Evolutionary conservation across 1,140 invertebrate genomes (phyloP).

Genomic region (Periplaneta americana): DNA sequence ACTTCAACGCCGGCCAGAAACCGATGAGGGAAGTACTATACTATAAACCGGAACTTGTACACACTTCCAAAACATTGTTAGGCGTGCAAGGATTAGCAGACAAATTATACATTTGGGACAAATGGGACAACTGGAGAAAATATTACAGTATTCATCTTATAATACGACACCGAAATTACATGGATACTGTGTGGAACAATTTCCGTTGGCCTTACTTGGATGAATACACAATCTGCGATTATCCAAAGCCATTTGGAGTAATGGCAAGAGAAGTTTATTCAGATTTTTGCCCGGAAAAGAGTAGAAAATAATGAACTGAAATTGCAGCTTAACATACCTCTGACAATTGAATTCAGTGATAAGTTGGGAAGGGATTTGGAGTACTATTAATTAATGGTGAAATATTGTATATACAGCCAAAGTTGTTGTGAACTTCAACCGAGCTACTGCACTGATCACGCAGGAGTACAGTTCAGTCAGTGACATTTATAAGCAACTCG

Average conservation of each 20-base stretch:
- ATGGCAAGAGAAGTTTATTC: slow-evolving; percentile 17
- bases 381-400: too few species aligned
- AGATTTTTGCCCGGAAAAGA: not conserved
- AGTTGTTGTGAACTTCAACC: too few species aligned
- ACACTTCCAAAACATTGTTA: not conserved
- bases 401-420: too few species aligned
- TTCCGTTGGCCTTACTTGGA: not conserved
- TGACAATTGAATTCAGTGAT: too few species aligned
- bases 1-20: not conserved
- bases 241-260: slow-evolving; percentile 14
- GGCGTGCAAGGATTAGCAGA: not conserved
- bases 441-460: too few species aligned
- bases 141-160: not conserved
- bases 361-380: too few species aligned
- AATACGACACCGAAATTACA: not conserved
- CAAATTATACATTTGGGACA: not conserved
- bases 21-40: not conserved
- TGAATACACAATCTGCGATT: slow-evolving; percentile 13
- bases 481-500: too few species aligned
- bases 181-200: not conserved
- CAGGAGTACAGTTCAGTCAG: too few species aligned
- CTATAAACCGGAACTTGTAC: slow-evolving; percentile 17
- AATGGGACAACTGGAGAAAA: not conserved
- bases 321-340: too few species aligned
- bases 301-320: too few species aligned